Evolutionary conservation across 2,797 vertebrate genomes (phyloP).

Genomic region (Parauchenoglanis ngamensis): DNA sequence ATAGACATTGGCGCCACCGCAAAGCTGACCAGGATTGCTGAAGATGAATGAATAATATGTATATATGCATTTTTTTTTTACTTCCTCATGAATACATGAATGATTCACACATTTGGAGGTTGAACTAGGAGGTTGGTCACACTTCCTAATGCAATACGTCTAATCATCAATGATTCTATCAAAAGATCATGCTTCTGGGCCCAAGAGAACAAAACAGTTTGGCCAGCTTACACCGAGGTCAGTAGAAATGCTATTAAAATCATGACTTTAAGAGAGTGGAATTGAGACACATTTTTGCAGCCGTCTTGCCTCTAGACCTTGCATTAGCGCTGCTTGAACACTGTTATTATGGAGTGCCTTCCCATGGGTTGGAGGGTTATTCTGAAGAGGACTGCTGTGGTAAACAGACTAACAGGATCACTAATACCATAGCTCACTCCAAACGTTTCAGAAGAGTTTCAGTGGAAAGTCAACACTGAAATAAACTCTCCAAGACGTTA

Average conservation of each 20-base stretch:
- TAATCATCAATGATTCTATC: conserved; percentile 13
- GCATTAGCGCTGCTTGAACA: conserved; percentile 27
- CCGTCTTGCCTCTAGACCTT: conserved; percentile 22
- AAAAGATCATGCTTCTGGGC: conserved; percentile 14
- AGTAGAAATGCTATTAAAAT: conserved; percentile 14
- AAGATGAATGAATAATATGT: background rate
- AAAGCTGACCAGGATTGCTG: background rate
- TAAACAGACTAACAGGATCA: conserved; percentile 45
- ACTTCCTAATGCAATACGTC: background rate
- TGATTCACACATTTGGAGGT: conserved; percentile 3
- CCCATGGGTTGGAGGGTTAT: conserved; percentile 34
- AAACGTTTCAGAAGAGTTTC: conserved; percentile 36
- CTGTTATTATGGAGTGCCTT: conserved; percentile 28
- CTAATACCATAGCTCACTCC: conserved; percentile 35
- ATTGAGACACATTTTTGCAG: conserved; percentile 19
- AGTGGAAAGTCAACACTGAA: conserved; percentile 46
- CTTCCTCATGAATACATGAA: background rate
- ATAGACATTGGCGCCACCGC: background rate
- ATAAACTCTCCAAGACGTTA: conserved; percentile 52
- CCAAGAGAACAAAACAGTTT: conserved; percentile 24
- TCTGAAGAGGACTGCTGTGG: conserved; percentile 35
- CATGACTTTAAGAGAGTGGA: conserved; percentile 20
- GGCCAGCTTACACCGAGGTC: conserved; percentile 7
- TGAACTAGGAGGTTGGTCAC: background rate
- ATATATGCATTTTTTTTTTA: background rate